Evolutionary conservation across 2,797 vertebrate species (phyloP), one percentile per base, ranked within the genome.

Genomic region (Ptychobarbus kaznakovi): DNA sequence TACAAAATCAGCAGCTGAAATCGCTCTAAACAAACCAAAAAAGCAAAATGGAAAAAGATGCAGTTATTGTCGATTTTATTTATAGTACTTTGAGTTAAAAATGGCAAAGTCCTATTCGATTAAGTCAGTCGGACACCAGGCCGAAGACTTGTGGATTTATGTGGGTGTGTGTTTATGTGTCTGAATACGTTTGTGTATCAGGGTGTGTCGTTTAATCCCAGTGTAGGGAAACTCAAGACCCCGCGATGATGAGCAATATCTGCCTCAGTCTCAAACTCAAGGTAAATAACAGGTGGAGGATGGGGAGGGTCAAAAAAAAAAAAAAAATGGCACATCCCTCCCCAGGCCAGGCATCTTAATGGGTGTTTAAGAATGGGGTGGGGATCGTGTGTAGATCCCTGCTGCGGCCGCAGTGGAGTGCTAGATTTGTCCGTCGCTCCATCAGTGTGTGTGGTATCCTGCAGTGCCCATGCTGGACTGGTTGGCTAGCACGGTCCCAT

Each of bases 401-500:
- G 76, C 78, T 56, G 83, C 49, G 44, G 66, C 80, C 46, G 72
- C 82, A 61, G 85, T 65, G 77, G 81, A 86, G 86, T 82, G 22
- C 76, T 83, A 66, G 80, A 87, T 85, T 58, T 49, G 28, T 83
- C 56, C 44, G 25, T 74, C 42, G 13, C 32, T 58, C 58, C 80
- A 93, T 98, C 96, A 98, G 90, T 97, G 97, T 70, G 97, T 97
- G 93, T 97, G 97, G 92, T 97, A 98, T 90, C 97, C 96, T 10
- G 97, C 95, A 85, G 97, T 94, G 76, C 97, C 95, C 93, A 97
- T 97, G 86, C 96, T 96, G 4, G 96, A 94, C 91, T 97, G 97
- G 93, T 94, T 97, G 90, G 96, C 94, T 61, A 98, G 92, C 93
- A 98, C 94, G 38, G 96, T 95, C 83, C 97, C 97, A 28, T 97